These are phyloP conservation scores for Notolabrus celidotus DNA, from an alignment of 2,797 vertebrate genomes.

Conservation along the genomic window DNA sequence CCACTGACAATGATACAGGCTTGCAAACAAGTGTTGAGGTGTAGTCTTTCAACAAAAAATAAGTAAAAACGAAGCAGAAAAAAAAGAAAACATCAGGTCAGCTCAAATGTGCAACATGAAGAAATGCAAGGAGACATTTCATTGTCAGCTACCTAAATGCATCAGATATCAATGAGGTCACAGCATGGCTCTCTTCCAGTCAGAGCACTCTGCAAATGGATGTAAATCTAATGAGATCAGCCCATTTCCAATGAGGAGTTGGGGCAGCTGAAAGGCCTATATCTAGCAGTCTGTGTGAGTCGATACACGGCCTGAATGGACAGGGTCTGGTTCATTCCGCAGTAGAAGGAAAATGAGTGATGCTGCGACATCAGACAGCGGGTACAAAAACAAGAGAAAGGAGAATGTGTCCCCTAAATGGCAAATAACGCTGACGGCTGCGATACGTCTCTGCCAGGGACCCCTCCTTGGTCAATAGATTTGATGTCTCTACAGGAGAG, in stretches of 20 bases:
- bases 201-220: constrained; percentile 67
- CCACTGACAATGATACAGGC: no score
- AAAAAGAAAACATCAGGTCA: not conserved
- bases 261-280: constrained; percentile 13
- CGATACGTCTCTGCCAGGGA: constrained; percentile 17
- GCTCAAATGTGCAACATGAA: constrained; percentile 23
- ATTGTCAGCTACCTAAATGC: constrained; percentile 57
- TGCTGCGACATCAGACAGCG: constrained; percentile 10
- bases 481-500: constrained; percentile 27
- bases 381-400: constrained; percentile 18
- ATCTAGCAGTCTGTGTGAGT: constrained; percentile 33
- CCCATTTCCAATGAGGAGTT: constrained; percentile 44
- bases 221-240: constrained; percentile 73
- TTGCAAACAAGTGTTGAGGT: not conserved
- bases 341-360: constrained; percentile 19
- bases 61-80: not conserved
- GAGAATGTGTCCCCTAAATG: constrained; percentile 25
- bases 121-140: constrained; percentile 42
- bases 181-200: constrained; percentile 53
- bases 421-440: constrained; percentile 45
- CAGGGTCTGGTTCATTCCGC: constrained; percentile 15
- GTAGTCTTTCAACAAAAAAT: not conserved
- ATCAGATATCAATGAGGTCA: constrained; percentile 60
- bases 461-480: constrained; percentile 26
- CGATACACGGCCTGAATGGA: constrained; percentile 32